Conservation (phyloP, 2,113 vertebrate genomes). For the Dendrocopos noguchii region DNA sequence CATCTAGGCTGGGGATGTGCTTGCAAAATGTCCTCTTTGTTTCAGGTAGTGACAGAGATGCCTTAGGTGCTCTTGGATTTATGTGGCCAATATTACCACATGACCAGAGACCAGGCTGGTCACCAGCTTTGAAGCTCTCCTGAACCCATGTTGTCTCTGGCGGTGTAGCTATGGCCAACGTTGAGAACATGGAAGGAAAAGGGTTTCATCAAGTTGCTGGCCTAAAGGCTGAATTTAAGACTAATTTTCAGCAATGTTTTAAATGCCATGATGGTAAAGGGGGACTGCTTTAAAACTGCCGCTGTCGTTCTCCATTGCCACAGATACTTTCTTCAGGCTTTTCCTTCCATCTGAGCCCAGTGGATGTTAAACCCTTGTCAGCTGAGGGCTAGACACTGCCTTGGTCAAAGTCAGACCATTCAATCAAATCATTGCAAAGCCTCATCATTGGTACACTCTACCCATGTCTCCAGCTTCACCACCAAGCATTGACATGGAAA, state of each 20-base stretch:
- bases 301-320: not conserved
- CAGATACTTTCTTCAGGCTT: not conserved
- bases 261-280: not conserved
- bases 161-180: not conserved
- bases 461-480: not conserved
- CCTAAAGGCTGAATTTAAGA: not conserved
- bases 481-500: not conserved
- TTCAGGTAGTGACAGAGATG: not conserved
- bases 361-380: not conserved
- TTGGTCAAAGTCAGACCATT: not conserved
- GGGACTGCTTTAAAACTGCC: not conserved
- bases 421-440: not conserved
- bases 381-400: not conserved
- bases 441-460: not conserved
- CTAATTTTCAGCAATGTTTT: not conserved
- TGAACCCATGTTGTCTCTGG: not conserved
- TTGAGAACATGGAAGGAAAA: not conserved
- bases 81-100: fast-evolving
- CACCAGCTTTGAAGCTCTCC: not conserved
- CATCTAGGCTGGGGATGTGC: not conserved
- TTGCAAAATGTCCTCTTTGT: not conserved
- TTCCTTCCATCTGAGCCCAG: not conserved
- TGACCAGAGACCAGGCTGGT: not conserved
- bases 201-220: not conserved
- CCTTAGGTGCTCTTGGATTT: not conserved